A percentile compares a stretch with the other conserved stretches of the same genome.
Evolutionary conservation across 1,140 invertebrate species (phyloP).

Genomic region (Drepana arcuata): DNA sequence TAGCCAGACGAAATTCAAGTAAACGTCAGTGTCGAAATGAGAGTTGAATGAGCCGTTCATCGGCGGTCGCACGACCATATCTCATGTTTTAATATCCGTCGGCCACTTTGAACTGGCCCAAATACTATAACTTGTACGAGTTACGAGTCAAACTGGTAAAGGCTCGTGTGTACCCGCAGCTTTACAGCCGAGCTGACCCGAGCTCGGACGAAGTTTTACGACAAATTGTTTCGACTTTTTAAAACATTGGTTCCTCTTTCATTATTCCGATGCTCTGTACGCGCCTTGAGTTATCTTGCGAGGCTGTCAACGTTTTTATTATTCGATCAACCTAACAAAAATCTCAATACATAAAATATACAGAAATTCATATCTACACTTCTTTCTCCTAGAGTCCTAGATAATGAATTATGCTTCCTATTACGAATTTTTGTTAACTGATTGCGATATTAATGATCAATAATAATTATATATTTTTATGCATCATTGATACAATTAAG

Average conservation of each 20-base stretch:
- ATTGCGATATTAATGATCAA: too few species aligned
- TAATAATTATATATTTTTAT: too few species aligned
- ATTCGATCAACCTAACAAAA: too few species aligned
- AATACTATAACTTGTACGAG: conserved; percentile 63
- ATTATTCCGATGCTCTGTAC: conserved; percentile 2
- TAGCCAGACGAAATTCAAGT: conserved; percentile 26
- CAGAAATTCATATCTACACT: too few species aligned
- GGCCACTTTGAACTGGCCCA: conserved; percentile 60
- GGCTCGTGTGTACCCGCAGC: conserved; percentile 29
- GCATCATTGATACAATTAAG: too few species aligned
- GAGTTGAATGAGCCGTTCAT: conserved; percentile 48
- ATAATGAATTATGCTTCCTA: too few species aligned
- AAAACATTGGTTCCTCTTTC: conserved; percentile 13
- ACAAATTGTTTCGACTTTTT: conserved; percentile 31
- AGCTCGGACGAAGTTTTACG: conserved; percentile 26
- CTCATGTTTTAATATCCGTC: conserved; percentile 60
- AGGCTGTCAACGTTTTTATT: too few species aligned
- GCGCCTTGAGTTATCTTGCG: too few species aligned
- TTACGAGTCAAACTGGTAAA: conserved; percentile 44
- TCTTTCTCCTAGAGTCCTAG: too few species aligned
- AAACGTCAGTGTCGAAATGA: conserved; percentile 30
- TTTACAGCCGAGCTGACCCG: conserved; percentile 22
- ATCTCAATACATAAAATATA: too few species aligned
- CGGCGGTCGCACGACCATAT: conserved; percentile 48
- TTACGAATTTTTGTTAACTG: too few species aligned